phyloP scores from a whole-genome alignment of 1,140 invertebrate genomes.

The Asobara japonica region DNA sequence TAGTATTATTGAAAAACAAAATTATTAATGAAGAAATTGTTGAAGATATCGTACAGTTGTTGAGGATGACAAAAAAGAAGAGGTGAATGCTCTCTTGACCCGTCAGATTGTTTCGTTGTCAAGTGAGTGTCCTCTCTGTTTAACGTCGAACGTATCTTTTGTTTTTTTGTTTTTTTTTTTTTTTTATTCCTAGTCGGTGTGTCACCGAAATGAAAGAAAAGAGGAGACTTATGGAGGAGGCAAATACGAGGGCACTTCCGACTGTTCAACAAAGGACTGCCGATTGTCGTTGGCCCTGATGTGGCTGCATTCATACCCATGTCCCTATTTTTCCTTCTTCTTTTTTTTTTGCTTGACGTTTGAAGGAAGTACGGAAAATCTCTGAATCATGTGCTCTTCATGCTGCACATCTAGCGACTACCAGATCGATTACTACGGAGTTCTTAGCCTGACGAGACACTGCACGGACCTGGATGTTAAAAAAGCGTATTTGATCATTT shows the following conservation, averaged over 20 bases:
- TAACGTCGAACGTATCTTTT: slow-evolving; percentile 35
- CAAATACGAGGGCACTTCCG: slow-evolving; percentile 12
- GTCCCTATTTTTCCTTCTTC: slow-evolving; percentile 19
- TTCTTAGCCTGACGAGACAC: slow-evolving; percentile 74
- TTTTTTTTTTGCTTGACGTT: neutral
- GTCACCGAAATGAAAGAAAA: neutral
- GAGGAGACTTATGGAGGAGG: neutral
- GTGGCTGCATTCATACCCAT: slow-evolving; percentile 28
- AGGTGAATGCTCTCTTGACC: slow-evolving; percentile 26
- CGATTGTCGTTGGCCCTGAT: slow-evolving; percentile 25
- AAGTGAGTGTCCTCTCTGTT: slow-evolving; percentile 30
- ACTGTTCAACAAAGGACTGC: slow-evolving; percentile 35
- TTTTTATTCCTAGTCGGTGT: neutral
- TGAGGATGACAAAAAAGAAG: slow-evolving; percentile 7
- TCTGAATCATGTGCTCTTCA: slow-evolving; percentile 25
- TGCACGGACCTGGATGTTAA: slow-evolving; percentile 79
- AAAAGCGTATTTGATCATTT: slow-evolving; percentile 68
- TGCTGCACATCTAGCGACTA: slow-evolving; percentile 49
- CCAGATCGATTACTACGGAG: slow-evolving; percentile 83
- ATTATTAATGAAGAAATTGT: neutral
- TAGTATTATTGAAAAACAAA: neutral
- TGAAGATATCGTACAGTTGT: neutral
- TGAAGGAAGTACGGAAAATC: slow-evolving; percentile 14
- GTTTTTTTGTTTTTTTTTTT: slow-evolving; percentile 32
- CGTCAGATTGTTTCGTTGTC: slow-evolving; percentile 32